These are phyloP conservation scores for Caenorhabditis drosophilae DNA, from an alignment of 2,888 invertebrate genomes.

Conservation along the genomic window DNA sequence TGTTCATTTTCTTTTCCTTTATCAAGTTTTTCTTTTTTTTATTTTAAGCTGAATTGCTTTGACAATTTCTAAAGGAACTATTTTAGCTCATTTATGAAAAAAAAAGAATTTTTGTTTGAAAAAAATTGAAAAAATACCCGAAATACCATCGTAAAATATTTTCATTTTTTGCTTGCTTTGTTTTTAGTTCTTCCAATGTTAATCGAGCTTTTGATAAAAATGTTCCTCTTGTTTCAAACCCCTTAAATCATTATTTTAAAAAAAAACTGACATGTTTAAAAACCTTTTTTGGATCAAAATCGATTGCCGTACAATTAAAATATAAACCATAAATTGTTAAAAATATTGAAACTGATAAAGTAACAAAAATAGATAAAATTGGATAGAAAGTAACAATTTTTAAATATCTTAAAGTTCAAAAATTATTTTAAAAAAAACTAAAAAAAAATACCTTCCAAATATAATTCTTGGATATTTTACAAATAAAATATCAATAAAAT, in stretches of 20 bases:
- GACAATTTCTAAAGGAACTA: no score
- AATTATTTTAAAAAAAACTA: no score
- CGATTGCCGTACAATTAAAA: constrained; percentile 26
- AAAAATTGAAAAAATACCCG: constrained; percentile 4
- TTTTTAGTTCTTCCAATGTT: constrained; percentile 33
- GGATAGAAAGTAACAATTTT: constrained; percentile 26
- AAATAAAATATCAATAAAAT: no score
- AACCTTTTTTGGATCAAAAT: constrained; percentile 47
- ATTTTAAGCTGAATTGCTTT: no score
- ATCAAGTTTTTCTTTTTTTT: no score
- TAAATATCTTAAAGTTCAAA: constrained; percentile 38
- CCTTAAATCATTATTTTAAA: constrained; percentile 21
- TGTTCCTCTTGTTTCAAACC: constrained; percentile 52
- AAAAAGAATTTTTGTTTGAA: not conserved
- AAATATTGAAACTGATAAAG: constrained; percentile 26
- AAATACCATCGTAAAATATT: constrained; percentile 30
- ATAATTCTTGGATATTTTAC: no score
- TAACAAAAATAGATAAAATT: constrained; percentile 21
- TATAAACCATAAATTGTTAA: constrained; percentile 29
- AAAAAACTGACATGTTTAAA: no score
- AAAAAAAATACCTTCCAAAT: no score
- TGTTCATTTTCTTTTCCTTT: no score
- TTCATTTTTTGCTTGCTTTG: constrained; percentile 17
- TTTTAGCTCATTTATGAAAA: no score
- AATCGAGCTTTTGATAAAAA: constrained; percentile 34